Conservation (phyloP, 2,797 vertebrate species). For the Danio tinwini region DNA sequence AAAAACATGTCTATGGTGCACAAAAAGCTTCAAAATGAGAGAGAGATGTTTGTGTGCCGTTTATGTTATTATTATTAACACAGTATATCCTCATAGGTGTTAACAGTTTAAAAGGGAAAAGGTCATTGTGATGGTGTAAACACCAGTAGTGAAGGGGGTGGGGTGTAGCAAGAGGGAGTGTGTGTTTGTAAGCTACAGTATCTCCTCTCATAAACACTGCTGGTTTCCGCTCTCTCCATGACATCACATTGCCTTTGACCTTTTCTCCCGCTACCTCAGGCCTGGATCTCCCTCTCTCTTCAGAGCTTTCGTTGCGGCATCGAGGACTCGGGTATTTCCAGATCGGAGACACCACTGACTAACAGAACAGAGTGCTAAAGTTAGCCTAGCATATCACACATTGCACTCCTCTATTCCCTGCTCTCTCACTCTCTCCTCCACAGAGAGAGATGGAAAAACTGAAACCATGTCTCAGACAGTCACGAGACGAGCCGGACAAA, state of each 20-base stretch:
- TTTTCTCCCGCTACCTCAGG: not conserved
- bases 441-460: constrained; percentile 9
- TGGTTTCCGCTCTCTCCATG: not conserved
- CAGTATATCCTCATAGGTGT: not conserved
- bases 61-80: not conserved
- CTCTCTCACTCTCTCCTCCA: not conserved
- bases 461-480: constrained; percentile 34
- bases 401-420: constrained; percentile 14
- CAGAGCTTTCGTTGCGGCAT: not conserved
- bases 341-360: not conserved
- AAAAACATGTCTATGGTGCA: not conserved
- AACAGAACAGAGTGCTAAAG: constrained; percentile 27
- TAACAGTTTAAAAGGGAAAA: not conserved
- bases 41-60: not conserved
- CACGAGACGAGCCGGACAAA: constrained; percentile 8
- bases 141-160: not conserved
- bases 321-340: constrained; percentile 1
- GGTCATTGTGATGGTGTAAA: not conserved
- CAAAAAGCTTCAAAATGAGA: not conserved
- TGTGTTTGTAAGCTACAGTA: not conserved
- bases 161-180: not conserved
- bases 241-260: constrained; percentile 12
- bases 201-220: not conserved
- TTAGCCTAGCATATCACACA: constrained; percentile 16
- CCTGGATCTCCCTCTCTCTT: constrained; percentile 2